A percentile compares a stretch with the other conserved stretches of the same genome.
These are phyloP conservation scores for Emmelina monodactyla DNA, from an alignment of 2,888 invertebrate genomes.

Conservation along the genomic window DNA sequence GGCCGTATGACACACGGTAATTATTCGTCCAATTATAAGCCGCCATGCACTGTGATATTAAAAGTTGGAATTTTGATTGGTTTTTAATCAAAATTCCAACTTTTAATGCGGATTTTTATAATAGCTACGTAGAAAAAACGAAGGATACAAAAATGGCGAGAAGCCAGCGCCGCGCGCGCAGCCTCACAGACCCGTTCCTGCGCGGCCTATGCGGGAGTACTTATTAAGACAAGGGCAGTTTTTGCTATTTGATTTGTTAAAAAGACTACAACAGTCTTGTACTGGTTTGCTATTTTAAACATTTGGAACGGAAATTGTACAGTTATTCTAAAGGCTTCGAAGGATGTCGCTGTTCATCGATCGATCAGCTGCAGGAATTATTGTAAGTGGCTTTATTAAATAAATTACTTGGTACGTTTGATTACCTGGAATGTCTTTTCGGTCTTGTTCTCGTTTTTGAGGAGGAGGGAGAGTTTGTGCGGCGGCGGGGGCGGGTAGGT, in stretches of 20 bases:
- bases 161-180: conserved; percentile 26
- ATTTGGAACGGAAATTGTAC: conserved; percentile 61
- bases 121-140: conserved; percentile 43
- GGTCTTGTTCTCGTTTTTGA: conserved; percentile 52
- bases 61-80: conserved; percentile 56
- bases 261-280: conserved; percentile 46
- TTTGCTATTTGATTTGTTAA: conserved; percentile 65
- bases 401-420: conserved; percentile 2
- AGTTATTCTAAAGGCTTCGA: conserved; percentile 48
- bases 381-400: conserved; percentile 5
- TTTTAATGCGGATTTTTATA: conserved; percentile 53
- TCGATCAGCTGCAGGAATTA: conserved; percentile 5
- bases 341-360: conserved; percentile 29
- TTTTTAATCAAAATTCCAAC: too few relatives aligned
- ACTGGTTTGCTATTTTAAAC: conserved; percentile 63
- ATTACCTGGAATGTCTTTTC: conserved; percentile 59
- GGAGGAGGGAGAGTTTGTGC: conserved; percentile 34
- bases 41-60: conserved; percentile 42
- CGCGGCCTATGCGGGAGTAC: conserved; percentile 48
- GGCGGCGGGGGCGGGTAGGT: conserved; percentile 30
- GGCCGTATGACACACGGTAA: conserved; percentile 38
- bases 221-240: conserved; percentile 63
- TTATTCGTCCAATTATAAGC: conserved; percentile 49
- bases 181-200: too few relatives aligned
- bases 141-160: conserved; percentile 48